Conservation (phyloP, 2,888 invertebrate species). For the Aphrophora alni region DNA sequence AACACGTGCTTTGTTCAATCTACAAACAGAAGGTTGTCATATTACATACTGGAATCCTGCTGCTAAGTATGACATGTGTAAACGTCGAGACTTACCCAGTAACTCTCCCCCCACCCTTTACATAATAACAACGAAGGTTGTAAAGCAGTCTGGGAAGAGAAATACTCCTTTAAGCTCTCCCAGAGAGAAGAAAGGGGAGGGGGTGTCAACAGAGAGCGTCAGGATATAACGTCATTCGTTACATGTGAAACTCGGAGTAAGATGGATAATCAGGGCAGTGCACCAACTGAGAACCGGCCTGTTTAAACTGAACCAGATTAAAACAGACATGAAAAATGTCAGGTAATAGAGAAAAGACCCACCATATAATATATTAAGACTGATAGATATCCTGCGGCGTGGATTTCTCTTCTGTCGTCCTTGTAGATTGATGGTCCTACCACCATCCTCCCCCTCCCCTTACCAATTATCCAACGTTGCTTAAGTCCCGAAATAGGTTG, state of each 20-base stretch:
- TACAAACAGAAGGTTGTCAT: background rate
- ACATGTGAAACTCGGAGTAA: background rate
- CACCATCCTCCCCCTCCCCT: background rate
- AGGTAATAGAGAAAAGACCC: slow-evolving; percentile 4
- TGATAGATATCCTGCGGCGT: background rate
- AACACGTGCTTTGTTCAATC: no score
- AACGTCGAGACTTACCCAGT: background rate
- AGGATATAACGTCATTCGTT: background rate
- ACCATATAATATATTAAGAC: slow-evolving; percentile 2
- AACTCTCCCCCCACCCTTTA: background rate
- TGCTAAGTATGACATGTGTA: background rate
- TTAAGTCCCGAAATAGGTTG: background rate
- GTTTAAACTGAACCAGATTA: background rate
- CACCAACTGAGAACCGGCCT: background rate
- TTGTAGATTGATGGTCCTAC: background rate
- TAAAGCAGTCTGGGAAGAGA: background rate
- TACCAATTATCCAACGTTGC: background rate
- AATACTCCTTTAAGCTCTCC: background rate
- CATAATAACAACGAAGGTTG: background rate
- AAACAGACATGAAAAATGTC: slow-evolving; percentile 9
- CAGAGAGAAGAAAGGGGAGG: background rate
- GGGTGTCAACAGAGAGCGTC: background rate
- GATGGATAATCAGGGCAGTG: background rate
- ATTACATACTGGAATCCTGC: background rate
- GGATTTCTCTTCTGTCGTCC: slow-evolving; percentile 6